Conservation (phyloP, 2,113 vertebrate species). For the Scolopax mira region DNA sequence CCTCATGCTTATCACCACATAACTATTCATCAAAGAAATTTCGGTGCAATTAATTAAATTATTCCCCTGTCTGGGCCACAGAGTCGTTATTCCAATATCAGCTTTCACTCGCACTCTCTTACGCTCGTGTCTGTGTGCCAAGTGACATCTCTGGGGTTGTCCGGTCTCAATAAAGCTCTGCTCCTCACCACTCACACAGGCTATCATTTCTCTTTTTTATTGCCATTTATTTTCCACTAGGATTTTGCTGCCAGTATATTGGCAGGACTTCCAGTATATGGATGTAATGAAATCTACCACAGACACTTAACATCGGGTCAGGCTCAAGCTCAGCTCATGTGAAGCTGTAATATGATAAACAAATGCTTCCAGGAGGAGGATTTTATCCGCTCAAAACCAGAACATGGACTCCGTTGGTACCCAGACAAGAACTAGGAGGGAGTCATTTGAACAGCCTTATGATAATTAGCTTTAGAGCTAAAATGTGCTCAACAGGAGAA, state of each 20-base stretch:
- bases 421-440: conserved; percentile 59
- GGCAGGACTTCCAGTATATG: conserved; percentile 96
- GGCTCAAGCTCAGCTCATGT: conserved; percentile 84
- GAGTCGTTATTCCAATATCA: conserved; percentile 87
- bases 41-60: conserved; percentile 97
- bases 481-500: conserved; percentile 69
- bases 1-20: conserved; percentile 89
- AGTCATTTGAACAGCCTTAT: conserved; percentile 68
- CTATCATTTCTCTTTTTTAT: conserved; percentile 97
- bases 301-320: conserved; percentile 97
- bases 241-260: conserved; percentile 97
- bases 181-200: conserved; percentile 85
- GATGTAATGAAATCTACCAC: conserved; percentile 97
- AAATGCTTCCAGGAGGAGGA: conserved; percentile 87
- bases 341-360: conserved; percentile 92
- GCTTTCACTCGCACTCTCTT: conserved; percentile 86
- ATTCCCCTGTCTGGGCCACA: conserved; percentile 87
- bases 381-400: conserved; percentile 80
- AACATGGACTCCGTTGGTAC: conserved; percentile 53
- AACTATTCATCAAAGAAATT: conserved; percentile 97
- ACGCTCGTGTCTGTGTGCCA: conserved; percentile 84
- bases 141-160: conserved; percentile 89
- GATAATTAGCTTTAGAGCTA: conserved; percentile 73
- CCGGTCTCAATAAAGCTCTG: conserved; percentile 88
- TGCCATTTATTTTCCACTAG: conserved; percentile 99